Evolutionary conservation across 2,113 vertebrate species (phyloP), one percentile per base, ranked within the genome.

Genomic region (Lampris megalopsis): DNA sequence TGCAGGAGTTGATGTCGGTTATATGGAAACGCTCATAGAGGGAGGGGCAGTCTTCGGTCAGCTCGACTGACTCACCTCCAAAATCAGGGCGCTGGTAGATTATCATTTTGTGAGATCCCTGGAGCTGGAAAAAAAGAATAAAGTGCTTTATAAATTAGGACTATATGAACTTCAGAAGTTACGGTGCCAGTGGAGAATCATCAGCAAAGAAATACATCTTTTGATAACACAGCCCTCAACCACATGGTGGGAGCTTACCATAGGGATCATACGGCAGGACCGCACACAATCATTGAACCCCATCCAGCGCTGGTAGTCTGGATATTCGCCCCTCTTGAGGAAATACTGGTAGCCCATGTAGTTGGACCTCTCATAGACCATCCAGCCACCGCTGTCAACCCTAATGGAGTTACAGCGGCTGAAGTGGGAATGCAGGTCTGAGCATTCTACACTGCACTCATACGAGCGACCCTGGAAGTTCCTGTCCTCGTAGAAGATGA

Each of bases 261-360:
- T 10, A 0, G 90, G 89, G 67, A 93, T 93, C 81, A 92, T 73
- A 2, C 85, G 82, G 68, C 93, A 94, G 69, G 93, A 94, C 7
- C 91, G 77, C 61, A 94, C 88, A 0, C 88, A 92, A 82, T 93
- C 89, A 1, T 90, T 93, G 77, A 94, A 94, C 43, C 93, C 92
- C 91, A 93, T 89, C 86, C 92, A 93, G 49, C 86, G 86, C 72
- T 93, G 91, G 82, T 93, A 94, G 85, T 93, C 93, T 0, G 93
- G 50, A 45, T 92, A 93, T 53, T 93, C 92, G 0, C 93, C 93
- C 61, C 62, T 91, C 73, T 56, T 87, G 52, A 94, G 65, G 82
- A 87, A 93, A 83, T 93, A 94, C 88, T 93, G 92, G 79, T 93
- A 93, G 38, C 93, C 93, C 50, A 38, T 82, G 85, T 88, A 94